Percentiles rank a stretch among this genome's conserved stretches.
These are phyloP conservation scores for Aegotheles bennettii DNA, from an alignment of 2,113 vertebrate species.

Conservation along the genomic window DNA sequence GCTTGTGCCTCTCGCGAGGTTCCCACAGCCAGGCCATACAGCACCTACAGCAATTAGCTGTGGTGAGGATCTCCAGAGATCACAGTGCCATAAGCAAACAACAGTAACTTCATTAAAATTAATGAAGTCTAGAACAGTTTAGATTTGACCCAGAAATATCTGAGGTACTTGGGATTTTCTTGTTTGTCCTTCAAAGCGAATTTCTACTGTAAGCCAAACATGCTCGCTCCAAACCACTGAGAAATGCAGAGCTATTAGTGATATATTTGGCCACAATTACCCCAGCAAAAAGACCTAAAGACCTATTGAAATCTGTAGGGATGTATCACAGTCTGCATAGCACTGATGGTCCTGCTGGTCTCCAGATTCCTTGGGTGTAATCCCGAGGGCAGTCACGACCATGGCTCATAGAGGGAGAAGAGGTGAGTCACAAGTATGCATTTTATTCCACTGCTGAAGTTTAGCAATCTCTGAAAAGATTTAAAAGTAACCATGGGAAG, in stretches of 20 bases:
- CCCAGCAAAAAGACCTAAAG: not conserved
- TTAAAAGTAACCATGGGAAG: not conserved
- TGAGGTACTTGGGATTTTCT: not conserved
- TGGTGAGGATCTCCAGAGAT: not conserved
- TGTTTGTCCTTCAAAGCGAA: not conserved
- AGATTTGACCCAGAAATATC: not conserved
- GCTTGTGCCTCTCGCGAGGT: accelerated
- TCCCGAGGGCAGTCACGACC: not conserved
- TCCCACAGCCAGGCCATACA: not conserved
- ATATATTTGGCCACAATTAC: not conserved
- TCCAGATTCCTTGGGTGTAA: not conserved
- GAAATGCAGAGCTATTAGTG: not conserved
- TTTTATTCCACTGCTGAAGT: not conserved
- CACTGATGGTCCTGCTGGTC: not conserved
- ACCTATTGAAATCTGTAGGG: not conserved
- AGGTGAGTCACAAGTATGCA: accelerated
- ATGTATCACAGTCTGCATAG: not conserved
- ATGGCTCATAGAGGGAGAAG: not conserved
- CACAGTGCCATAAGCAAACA: not conserved
- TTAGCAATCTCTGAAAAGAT: not conserved
- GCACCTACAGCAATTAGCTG: accelerated
- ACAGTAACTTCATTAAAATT: not conserved
- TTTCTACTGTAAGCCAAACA: not conserved
- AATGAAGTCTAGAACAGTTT: not conserved
- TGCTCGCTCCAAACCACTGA: not conserved